Percentiles rank a stretch among this genome's conserved stretches.
Conservation (phyloP, 2,113 vertebrate genomes). For the Ceyx melanurus region DNA sequence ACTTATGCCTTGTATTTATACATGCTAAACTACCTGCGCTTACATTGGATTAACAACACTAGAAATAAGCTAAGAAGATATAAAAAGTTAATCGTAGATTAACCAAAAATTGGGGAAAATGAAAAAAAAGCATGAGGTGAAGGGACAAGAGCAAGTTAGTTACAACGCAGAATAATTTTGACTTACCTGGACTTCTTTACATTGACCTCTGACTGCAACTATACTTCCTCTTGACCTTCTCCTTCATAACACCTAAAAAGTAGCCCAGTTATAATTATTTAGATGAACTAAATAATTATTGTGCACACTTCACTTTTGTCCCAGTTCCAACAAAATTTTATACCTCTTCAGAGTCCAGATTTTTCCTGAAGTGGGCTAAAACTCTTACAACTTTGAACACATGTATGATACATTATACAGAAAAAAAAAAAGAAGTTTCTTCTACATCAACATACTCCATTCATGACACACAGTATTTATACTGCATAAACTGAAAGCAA, state of each 20-base stretch:
- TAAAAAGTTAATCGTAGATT: background rate
- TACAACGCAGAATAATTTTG: background rate
- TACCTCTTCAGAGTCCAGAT: background rate
- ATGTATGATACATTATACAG: background rate
- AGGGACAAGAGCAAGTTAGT: background rate
- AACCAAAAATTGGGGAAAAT: background rate
- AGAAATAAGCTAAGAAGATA: background rate
- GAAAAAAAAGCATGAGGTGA: background rate
- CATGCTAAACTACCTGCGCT: background rate
- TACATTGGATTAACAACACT: background rate
- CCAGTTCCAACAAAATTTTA: background rate
- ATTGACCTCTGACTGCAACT: conserved; percentile 11
- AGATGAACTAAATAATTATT: background rate
- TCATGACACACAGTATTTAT: background rate
- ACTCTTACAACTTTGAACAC: background rate
- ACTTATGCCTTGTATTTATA: background rate
- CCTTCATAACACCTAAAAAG: conserved; percentile 24
- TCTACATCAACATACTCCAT: background rate
- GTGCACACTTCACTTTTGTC: background rate
- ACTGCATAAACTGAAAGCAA: background rate
- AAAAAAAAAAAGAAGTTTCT: background rate
- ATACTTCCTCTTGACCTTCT: conserved; percentile 7
- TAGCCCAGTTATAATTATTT: background rate
- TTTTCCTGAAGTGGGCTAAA: background rate
- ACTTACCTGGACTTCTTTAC: conserved; percentile 1